Evolutionary conservation across 2,888 invertebrate species (phyloP).

Genomic region (Sinohyriopsis cumingii): DNA sequence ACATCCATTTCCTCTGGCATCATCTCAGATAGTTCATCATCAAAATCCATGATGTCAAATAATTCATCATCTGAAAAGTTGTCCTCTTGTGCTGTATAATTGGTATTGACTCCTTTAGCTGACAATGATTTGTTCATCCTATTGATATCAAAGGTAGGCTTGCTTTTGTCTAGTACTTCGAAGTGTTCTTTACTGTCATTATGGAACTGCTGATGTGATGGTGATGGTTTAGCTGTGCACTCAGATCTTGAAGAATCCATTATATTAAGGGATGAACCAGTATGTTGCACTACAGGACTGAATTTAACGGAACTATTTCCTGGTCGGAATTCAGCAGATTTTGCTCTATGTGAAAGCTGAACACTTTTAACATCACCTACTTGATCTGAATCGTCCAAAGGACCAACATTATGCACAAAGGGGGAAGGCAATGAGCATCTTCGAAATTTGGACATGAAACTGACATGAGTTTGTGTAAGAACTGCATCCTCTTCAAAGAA

Average conservation of each 20-base stretch:
- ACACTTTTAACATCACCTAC: background rate
- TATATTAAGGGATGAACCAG: no score
- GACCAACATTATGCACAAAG: constrained; percentile 9
- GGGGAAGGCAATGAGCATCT: constrained; percentile 23
- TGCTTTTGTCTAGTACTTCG: no score
- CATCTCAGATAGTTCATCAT: background rate
- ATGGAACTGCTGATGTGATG: no score
- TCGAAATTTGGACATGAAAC: constrained; percentile 45
- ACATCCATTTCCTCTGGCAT: background rate
- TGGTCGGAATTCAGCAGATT: background rate
- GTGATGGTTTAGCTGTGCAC: background rate
- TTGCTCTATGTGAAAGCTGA: constrained; percentile 2
- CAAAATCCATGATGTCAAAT: background rate
- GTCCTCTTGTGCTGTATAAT: background rate
- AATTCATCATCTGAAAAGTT: background rate
- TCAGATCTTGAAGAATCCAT: no score
- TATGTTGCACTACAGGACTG: no score
- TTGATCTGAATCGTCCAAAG: constrained; percentile 6
- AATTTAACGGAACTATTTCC: background rate
- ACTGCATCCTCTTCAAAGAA: constrained; percentile 64
- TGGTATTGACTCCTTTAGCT: background rate
- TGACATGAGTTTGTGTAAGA: constrained; percentile 52
- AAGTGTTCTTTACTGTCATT: no score
- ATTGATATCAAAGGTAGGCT: no score
- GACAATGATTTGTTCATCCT: no score